Conservation (phyloP, 2,113 vertebrate genomes). For the Dromiciops gliroides region DNA sequence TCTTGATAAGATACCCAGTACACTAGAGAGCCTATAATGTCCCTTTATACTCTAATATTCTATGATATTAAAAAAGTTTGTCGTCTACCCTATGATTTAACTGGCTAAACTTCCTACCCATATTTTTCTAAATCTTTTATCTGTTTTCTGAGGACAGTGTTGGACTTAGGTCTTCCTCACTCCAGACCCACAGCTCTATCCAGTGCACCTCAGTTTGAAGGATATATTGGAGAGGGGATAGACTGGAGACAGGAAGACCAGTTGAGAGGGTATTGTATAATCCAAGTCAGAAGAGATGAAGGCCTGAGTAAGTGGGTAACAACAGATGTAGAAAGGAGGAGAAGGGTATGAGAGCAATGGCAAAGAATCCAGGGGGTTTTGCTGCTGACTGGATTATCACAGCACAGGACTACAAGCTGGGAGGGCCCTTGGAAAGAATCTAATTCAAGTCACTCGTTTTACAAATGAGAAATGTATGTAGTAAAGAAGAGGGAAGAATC, state of each 20-base stretch:
- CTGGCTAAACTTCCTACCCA: not conserved
- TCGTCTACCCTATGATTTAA: not conserved
- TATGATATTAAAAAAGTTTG: not conserved
- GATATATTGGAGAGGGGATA: constrained; percentile 1
- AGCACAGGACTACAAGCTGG: not conserved
- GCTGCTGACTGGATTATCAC: not conserved
- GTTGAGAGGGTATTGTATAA: not conserved
- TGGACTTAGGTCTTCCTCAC: constrained; percentile 19
- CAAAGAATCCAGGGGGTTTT: not conserved
- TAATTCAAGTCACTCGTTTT: not conserved
- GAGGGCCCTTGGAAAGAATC: not conserved
- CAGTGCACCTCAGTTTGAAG: not conserved
- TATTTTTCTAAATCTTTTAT: not conserved
- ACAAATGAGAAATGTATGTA: not conserved
- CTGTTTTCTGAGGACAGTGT: not conserved
- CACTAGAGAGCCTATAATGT: not conserved
- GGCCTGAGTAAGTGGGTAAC: not conserved
- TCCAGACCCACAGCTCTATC: constrained; percentile 16
- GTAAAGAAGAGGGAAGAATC: constrained; percentile 3
- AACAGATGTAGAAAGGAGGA: constrained; percentile 34
- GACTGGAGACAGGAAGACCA: not conserved
- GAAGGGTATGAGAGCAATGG: not conserved
- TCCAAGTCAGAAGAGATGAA: not conserved
- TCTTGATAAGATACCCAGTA: not conserved
- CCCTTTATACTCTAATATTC: not conserved